Percentiles rank a stretch among this genome's conserved stretches.
These are phyloP conservation scores for Rallus crepitans DNA, from an alignment of 2,797 vertebrate species.

Conservation along the genomic window DNA sequence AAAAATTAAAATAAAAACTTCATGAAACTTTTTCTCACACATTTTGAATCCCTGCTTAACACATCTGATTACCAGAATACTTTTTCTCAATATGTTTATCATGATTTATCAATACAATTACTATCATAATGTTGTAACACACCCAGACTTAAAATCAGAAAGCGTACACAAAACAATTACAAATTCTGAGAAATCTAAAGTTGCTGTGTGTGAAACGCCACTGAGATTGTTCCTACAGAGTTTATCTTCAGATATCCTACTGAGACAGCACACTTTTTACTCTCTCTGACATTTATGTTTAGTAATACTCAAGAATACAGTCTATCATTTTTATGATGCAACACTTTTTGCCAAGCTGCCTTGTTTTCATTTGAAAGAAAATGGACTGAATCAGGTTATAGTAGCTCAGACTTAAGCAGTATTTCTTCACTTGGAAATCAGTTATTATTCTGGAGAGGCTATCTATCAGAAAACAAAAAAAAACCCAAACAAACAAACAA, in stretches of 20 bases:
- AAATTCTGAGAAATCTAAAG: neutral
- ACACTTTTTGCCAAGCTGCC: neutral
- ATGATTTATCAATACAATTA: neutral
- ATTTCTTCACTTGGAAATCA: neutral
- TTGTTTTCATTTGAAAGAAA: conserved; percentile 35
- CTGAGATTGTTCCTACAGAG: neutral
- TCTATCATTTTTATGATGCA: neutral
- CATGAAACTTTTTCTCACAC: neutral
- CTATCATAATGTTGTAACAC: neutral
- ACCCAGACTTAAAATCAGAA: neutral
- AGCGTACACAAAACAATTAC: neutral
- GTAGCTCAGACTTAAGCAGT: neutral
- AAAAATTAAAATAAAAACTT: neutral
- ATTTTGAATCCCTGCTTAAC: neutral
- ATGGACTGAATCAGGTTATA: neutral
- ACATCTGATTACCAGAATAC: neutral
- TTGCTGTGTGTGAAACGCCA: neutral
- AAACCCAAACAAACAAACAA: neutral
- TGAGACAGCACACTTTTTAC: neutral
- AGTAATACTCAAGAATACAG: neutral
- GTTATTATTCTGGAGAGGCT: neutral
- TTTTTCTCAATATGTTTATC: neutral
- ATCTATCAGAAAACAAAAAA: neutral
- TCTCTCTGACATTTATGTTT: neutral
- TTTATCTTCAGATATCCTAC: neutral